Evolutionary conservation across 2,888 invertebrate genomes (phyloP).

Genomic region (Dorcus hopei): DNA sequence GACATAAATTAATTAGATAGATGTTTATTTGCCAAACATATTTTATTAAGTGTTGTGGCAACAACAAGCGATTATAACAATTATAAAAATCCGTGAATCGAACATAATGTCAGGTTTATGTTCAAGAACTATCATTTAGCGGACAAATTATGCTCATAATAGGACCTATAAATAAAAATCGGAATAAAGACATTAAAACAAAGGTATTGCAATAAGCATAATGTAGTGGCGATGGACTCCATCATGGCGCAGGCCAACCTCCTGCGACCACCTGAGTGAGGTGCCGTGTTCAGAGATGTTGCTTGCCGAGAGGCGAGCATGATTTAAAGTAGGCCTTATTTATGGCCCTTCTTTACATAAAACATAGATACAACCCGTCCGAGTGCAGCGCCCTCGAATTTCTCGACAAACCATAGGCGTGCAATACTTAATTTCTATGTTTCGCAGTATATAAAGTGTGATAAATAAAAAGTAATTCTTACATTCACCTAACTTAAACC

Average conservation of each 20-base stretch:
- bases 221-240: conserved; percentile 37
- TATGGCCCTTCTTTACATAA: conserved; percentile 46
- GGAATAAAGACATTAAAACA: conserved; percentile 48
- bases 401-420: conserved; percentile 34
- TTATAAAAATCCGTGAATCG: conserved; percentile 14
- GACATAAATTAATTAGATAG: no score
- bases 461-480: no score
- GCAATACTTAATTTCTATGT: conserved; percentile 4
- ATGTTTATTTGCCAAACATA: no score
- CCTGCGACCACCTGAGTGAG: conserved; percentile 43
- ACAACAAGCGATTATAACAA: no score
- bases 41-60: no score
- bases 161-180: conserved; percentile 44
- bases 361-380: conserved; percentile 45
- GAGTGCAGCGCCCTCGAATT: conserved; percentile 45
- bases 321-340: conserved; percentile 48
- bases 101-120: background rate
- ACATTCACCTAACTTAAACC: no score
- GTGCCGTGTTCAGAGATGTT: conserved; percentile 44
- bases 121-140: conserved; percentile 3
- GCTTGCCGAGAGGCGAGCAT: conserved; percentile 44
- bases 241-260: conserved; percentile 34
- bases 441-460: background rate
- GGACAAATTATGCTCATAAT: conserved; percentile 38
- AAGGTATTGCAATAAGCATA: conserved; percentile 42